A percentile compares a stretch with the other conserved stretches of the same genome.
phyloP scores from a whole-genome alignment of 2,888 invertebrate species.

The Cataglyphis rosenhaueri region DNA sequence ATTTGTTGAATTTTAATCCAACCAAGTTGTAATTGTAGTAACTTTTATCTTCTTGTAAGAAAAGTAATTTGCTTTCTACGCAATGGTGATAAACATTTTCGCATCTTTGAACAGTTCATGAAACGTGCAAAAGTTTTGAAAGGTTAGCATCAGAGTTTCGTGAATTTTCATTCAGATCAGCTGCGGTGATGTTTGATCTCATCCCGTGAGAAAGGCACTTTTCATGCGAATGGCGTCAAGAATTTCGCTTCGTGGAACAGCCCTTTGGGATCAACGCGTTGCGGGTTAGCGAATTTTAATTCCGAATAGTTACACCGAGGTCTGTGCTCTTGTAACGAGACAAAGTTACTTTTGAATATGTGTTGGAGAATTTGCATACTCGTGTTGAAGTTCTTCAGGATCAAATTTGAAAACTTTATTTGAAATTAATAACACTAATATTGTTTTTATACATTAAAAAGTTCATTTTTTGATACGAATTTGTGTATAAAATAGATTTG shows the following conservation, averaged over 20 bases:
- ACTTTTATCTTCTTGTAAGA: constrained; percentile 11
- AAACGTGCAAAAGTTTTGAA: constrained; percentile 8
- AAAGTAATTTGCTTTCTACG: constrained; percentile 1
- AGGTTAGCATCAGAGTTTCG: neutral
- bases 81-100: constrained; percentile 9
- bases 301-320: constrained; percentile 35
- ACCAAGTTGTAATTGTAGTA: neutral
- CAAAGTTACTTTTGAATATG: constrained; percentile 35
- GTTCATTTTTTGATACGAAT: neutral
- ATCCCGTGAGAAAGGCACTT: constrained; percentile 19
- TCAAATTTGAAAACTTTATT: constrained; percentile 24
- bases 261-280: constrained; percentile 36
- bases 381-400: constrained; percentile 16
- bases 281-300: constrained; percentile 50
- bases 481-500: neutral
- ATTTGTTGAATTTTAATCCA: neutral
- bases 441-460: constrained; percentile 6
- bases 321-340: constrained; percentile 42
- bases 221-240: constrained; percentile 32
- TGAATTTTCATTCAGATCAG: constrained; percentile 44
- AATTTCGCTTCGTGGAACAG: constrained; percentile 36
- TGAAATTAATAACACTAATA: neutral
- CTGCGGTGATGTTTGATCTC: constrained; percentile 34
- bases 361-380: constrained; percentile 38
- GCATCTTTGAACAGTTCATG: neutral